phyloP scores from a whole-genome alignment of 2,797 vertebrate species.

The Leptodactylus fallax region DNA sequence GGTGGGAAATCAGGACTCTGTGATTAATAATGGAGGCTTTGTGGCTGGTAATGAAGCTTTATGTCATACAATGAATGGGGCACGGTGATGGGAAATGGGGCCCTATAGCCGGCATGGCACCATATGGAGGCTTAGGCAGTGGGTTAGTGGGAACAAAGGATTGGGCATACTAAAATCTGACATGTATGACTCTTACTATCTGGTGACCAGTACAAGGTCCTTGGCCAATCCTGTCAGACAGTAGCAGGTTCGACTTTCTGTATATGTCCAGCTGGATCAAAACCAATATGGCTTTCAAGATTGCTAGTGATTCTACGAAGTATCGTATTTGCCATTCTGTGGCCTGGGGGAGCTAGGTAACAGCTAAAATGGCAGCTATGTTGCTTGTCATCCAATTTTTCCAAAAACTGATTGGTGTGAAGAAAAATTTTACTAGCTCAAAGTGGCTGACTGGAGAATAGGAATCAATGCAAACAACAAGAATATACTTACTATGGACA shows the following conservation, averaged over 20 bases:
- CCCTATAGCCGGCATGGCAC: background rate
- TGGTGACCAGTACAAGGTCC: background rate
- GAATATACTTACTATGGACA: slow-evolving; percentile 95
- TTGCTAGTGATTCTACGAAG: background rate
- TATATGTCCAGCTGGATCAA: background rate
- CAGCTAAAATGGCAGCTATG: background rate
- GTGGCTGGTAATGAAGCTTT: too few species aligned
- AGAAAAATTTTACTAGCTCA: background rate
- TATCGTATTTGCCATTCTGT: background rate
- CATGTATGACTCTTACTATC: background rate
- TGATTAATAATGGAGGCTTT: too few species aligned
- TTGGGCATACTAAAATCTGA: too few species aligned
- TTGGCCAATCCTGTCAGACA: too few species aligned
- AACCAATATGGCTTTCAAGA: background rate
- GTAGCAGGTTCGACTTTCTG: background rate
- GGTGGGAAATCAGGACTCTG: background rate
- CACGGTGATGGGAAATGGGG: too few species aligned
- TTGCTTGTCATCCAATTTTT: background rate
- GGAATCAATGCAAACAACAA: background rate
- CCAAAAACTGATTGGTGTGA: too few species aligned
- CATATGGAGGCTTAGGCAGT: background rate
- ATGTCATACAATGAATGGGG: too few species aligned
- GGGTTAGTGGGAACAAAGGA: too few species aligned
- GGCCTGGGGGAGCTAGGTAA: background rate
- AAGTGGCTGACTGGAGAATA: background rate